Conservation (phyloP, 1,140 invertebrate genomes). For the Zaprionus inermis region DNA sequence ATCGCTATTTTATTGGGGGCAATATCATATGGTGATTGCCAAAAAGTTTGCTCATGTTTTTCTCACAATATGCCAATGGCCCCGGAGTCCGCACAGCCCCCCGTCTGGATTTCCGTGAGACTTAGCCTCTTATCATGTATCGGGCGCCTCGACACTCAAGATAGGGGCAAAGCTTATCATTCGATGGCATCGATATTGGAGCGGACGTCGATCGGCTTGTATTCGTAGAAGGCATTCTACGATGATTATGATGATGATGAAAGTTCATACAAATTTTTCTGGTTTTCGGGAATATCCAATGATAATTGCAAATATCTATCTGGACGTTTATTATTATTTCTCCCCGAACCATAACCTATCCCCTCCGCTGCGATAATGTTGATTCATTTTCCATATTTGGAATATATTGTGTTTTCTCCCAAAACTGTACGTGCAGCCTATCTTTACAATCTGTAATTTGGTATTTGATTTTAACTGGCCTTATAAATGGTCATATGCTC, state of each 20-base stretch:
- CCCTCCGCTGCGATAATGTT: slow-evolving; percentile 17
- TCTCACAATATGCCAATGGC: slow-evolving; percentile 14
- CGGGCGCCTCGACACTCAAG: slow-evolving; percentile 43
- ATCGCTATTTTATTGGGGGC: slow-evolving; percentile 28
- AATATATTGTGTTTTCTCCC: neutral
- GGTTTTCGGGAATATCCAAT: neutral
- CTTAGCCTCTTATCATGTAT: slow-evolving; percentile 26
- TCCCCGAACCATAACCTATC: slow-evolving; percentile 47
- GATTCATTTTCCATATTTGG: slow-evolving; percentile 20
- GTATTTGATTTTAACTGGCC: slow-evolving; percentile 47
- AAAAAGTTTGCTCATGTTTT: slow-evolving; percentile 24
- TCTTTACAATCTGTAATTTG: slow-evolving; percentile 39
- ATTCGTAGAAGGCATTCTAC: neutral
- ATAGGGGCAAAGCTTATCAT: slow-evolving; percentile 44
- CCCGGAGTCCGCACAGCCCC: neutral
- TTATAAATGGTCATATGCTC: slow-evolving; percentile 43
- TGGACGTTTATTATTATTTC: neutral
- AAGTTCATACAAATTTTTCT: neutral
- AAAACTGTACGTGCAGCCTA: slow-evolving; percentile 8
- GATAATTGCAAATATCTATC: neutral
- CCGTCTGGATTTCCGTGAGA: neutral
- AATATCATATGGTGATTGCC: slow-evolving; percentile 37
- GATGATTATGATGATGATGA: slow-evolving; percentile 18
- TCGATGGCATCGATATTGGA: slow-evolving; percentile 31
- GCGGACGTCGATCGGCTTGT: slow-evolving; percentile 22